Conservation (phyloP, 1,140 invertebrate genomes). For the Penaeus indicus region DNA sequence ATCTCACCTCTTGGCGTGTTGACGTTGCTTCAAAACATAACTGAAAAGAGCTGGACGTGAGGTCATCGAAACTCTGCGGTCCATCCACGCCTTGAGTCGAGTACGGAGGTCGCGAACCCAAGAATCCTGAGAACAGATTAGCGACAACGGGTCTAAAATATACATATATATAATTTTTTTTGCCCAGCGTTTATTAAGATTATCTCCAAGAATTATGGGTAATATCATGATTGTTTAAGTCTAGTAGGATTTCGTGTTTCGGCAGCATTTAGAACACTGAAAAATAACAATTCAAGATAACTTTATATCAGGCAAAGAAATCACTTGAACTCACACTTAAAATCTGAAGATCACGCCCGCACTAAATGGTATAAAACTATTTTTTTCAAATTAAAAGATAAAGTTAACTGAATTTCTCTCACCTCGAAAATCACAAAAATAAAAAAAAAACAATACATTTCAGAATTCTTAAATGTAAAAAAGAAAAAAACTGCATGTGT, state of each 20-base stretch:
- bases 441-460: too few relatives aligned
- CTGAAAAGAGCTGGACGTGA: slow-evolving; percentile 34
- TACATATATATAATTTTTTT: too few relatives aligned
- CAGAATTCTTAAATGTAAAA: too few relatives aligned
- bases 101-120: slow-evolving; percentile 43
- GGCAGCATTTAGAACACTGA: neutral
- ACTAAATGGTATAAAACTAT: too few relatives aligned
- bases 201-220: neutral
- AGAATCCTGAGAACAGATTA: slow-evolving; percentile 21
- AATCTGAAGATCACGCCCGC: too few relatives aligned
- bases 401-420: too few relatives aligned
- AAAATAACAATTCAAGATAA: too few relatives aligned
- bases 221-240: neutral
- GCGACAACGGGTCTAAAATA: neutral
- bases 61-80: neutral
- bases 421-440: too few relatives aligned
- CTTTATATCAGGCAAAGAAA: too few relatives aligned
- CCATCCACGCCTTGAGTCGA: slow-evolving; percentile 24
- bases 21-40: slow-evolving; percentile 27
- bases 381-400: too few relatives aligned
- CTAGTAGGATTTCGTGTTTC: neutral
- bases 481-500: too few relatives aligned
- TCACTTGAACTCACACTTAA: too few relatives aligned
- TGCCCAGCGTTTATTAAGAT: neutral
- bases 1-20: slow-evolving; percentile 25